These are phyloP conservation scores for Antheraea pernyi DNA, from an alignment of 1,140 invertebrate genomes.

Conservation along the genomic window DNA sequence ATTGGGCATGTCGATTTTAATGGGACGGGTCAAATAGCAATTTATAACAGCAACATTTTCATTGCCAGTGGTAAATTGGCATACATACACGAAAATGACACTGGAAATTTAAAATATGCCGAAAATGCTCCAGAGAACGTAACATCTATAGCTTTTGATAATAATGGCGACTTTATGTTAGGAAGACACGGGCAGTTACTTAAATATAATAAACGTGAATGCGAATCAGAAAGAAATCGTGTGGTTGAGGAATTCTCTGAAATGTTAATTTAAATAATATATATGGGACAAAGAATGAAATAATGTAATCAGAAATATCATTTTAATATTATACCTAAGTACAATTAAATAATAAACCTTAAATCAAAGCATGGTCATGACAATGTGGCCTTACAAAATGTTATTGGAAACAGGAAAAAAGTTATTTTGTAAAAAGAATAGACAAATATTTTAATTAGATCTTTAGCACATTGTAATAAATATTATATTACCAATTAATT, in stretches of 20 bases:
- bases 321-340: background rate
- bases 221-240: conserved; percentile 31
- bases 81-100: conserved; percentile 59
- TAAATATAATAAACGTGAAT: conserved; percentile 55
- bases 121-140: conserved; percentile 48
- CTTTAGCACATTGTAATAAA: too few species aligned
- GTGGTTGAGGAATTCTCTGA: background rate
- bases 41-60: conserved; percentile 52
- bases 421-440: too few species aligned
- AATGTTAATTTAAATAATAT: background rate
- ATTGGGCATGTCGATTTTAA: conserved; percentile 51
- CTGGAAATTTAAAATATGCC: conserved; percentile 45
- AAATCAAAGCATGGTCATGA: background rate
- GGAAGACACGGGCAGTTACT: conserved; percentile 52
- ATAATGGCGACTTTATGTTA: conserved; percentile 48
- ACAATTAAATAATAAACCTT: background rate
- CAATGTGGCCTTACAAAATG: background rate
- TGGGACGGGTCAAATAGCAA: conserved; percentile 58
- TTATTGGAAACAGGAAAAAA: background rate
- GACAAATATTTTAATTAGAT: too few species aligned
- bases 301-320: background rate
- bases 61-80: conserved; percentile 50
- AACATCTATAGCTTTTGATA: conserved; percentile 59
- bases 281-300: background rate
- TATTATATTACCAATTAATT: too few species aligned